A percentile compares a stretch with the other conserved stretches of the same genome.
Conservation (phyloP, 2,888 invertebrate species). For the Paralinhomoeus sp. region DNA sequence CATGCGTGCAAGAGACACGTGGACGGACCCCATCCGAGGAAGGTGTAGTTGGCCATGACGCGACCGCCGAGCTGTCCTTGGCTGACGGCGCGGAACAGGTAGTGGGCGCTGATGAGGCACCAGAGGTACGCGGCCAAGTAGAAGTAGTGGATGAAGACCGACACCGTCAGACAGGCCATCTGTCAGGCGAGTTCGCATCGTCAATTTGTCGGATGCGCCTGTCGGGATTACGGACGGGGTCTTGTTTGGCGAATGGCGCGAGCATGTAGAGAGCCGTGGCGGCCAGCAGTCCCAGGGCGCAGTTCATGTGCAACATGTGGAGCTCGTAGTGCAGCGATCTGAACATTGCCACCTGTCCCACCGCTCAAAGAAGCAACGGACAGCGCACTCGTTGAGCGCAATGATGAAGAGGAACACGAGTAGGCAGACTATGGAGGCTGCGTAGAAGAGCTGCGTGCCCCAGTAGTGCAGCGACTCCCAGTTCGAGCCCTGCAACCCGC, state of each 20-base stretch:
- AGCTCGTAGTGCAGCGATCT: constrained; percentile 6
- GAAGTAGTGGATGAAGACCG: constrained; percentile 8
- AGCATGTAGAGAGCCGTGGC: constrained; percentile 7
- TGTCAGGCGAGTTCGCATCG: too few relatives aligned
- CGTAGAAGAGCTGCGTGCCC: constrained; percentile 3
- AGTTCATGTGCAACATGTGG: constrained; percentile 8
- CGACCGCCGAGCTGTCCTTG: constrained; percentile 1
- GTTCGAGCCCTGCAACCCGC: too few relatives aligned
- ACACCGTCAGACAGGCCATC: constrained; percentile 6
- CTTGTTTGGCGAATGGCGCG: constrained; percentile 3
- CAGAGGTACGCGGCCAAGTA: constrained; percentile 6
- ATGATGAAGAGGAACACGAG: constrained; percentile 8
- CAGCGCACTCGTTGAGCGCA: not conserved
- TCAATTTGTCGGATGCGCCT: too few relatives aligned
- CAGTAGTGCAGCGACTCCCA: too few relatives aligned
- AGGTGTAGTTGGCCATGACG: constrained; percentile 1
- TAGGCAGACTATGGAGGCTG: constrained; percentile 5
- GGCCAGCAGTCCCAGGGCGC: constrained; percentile 6
- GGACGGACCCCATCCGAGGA: constrained; percentile 1
- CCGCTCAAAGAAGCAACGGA: not conserved
- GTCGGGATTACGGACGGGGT: too few relatives aligned
- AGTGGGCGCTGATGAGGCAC: constrained; percentile 1
- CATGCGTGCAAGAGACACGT: too few relatives aligned
- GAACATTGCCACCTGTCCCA: not conserved
- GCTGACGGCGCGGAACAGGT: constrained; percentile 2